Base-by-base conservation (phyloP, 2,113 vertebrate species). In the Reinhardtius hippoglossoides region DNA sequence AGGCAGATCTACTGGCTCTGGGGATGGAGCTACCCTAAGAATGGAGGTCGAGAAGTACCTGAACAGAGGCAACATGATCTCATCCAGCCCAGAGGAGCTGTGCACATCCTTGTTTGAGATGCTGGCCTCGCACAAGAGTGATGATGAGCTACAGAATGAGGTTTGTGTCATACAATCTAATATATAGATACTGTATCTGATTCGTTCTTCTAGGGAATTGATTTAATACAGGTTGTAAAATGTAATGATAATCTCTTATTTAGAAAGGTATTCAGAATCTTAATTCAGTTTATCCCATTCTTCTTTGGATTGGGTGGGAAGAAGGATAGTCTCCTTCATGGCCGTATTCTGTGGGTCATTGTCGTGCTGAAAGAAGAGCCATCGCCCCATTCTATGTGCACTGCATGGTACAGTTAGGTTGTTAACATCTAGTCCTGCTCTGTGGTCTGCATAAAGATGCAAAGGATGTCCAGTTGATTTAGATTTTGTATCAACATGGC, bases 101-200 rank as follows among this genome's bases (percentile, higher is more conserved):
- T 98, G 96, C 93, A 95, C 94, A 80, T 98, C 97, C 79, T 93
- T 99, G 78, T 98, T 98, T 52, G 96, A 99, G 87, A 99, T 98
- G 96, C 94, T 99, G 92, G 94, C 96, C 56, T 99, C 97, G 75
- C 86, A 89, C 74, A 96, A 93, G 94, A 99, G 95, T 67, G 95
- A 95, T 2, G 97, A 99, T 81, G 97, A 98, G 86, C 96, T 99
- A 88, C 98, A 99, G 88, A 97, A 99, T 88, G 98, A 99, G 97
- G 84, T 71, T 50, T 35, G 68, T 58, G 67, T 15, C 24, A 21
- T 35, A 2, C 7, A 48, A 1, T 59, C 23, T 14, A 14, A 46
- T 46, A 46, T 50, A 50, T 50, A 50, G 12, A 20, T 50, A 18
- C 42, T 18, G 18, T 50, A 6, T 52, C 16, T 9, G 1, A 5